Conservation (phyloP, 2,797 vertebrate species). For the Myotis pilosus region DNA sequence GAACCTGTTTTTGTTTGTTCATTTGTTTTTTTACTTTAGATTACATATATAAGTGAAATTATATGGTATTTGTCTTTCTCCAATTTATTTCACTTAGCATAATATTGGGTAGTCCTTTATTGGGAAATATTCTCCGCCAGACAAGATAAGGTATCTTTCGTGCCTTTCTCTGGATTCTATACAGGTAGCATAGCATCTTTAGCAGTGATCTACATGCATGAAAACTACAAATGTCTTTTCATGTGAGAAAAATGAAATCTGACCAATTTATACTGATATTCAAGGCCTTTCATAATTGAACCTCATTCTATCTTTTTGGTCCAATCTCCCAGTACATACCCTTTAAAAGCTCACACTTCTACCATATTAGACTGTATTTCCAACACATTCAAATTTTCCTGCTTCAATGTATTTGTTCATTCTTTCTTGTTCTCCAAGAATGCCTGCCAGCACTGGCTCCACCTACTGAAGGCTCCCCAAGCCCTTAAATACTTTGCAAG, state of each 20-base stretch:
- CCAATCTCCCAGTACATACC: neutral
- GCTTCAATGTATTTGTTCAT: neutral
- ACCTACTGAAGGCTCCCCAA: neutral
- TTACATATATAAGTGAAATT: neutral
- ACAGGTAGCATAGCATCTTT: neutral
- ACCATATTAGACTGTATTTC: neutral
- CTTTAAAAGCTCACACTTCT: neutral
- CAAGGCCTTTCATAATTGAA: neutral
- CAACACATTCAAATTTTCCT: neutral
- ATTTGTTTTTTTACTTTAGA: neutral
- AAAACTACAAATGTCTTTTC: neutral
- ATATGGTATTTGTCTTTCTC: neutral
- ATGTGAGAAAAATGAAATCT: constrained; percentile 4
- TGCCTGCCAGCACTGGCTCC: neutral
- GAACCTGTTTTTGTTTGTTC: neutral
- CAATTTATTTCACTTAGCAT: neutral
- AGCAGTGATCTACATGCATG: neutral
- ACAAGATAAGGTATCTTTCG: neutral
- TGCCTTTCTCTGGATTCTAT: neutral
- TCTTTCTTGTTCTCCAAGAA: neutral
- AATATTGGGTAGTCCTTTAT: neutral
- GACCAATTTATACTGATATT: neutral
- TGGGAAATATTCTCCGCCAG: neutral
- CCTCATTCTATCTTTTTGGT: neutral
- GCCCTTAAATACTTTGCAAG: neutral